Evolutionary conservation across 2,113 vertebrate genomes (phyloP).

Genomic region (Colinus virginianus): DNA sequence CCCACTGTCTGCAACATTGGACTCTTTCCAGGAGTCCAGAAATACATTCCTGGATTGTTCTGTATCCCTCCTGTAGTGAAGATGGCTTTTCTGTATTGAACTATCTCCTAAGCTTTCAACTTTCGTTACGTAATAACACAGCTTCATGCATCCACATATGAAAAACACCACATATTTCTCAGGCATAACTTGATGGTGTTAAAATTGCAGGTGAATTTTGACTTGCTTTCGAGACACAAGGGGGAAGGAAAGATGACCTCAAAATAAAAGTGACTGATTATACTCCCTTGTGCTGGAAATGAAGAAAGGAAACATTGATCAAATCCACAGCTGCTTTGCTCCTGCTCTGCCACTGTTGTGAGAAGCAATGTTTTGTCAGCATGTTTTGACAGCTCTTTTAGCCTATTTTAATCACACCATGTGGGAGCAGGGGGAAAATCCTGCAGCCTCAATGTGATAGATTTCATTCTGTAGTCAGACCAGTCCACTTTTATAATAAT

Average conservation of each 20-base stretch:
- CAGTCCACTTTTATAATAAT: neutral
- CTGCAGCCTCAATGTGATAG: neutral
- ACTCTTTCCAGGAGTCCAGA: conserved; percentile 43
- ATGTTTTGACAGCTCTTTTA: neutral
- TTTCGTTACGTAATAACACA: neutral
- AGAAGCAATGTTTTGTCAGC: neutral
- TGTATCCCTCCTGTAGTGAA: neutral
- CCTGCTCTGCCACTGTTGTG: neutral
- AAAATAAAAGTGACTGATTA: neutral
- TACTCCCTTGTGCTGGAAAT: neutral
- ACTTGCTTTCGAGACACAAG: neutral
- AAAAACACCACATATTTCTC: neutral
- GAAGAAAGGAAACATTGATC: neutral
- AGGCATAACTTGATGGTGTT: accelerated
- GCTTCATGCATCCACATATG: neutral
- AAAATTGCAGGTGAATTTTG: neutral
- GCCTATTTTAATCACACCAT: neutral
- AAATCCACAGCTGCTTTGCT: neutral
- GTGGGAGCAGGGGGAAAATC: neutral
- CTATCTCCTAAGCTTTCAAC: neutral
- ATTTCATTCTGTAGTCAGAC: neutral
- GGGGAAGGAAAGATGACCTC: neutral
- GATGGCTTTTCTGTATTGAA: neutral
- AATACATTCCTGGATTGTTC: neutral
- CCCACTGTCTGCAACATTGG: neutral